These are phyloP conservation scores for Prionace glauca DNA, from an alignment of 2,797 vertebrate species.

Conservation along the genomic window DNA sequence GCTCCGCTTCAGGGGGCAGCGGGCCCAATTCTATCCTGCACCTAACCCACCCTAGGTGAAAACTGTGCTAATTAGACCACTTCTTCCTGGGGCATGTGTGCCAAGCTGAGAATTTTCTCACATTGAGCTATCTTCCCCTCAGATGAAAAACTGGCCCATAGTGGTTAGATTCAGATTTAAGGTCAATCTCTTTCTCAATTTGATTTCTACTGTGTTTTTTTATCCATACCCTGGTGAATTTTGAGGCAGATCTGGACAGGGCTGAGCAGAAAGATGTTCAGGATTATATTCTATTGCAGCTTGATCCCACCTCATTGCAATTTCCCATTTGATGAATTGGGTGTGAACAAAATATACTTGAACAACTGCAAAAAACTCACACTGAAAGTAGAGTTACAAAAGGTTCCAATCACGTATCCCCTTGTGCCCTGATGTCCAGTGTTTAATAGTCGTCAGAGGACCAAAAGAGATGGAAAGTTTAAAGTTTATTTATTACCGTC, in stretches of 20 bases:
- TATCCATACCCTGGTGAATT: neutral
- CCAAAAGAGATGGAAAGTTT: neutral
- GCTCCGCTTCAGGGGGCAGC: too few species aligned
- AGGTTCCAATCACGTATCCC: neutral
- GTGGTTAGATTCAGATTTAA: too few species aligned
- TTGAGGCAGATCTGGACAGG: neutral
- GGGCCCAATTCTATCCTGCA: too few species aligned
- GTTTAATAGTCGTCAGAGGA: neutral
- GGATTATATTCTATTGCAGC: neutral
- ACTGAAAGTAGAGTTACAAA: neutral
- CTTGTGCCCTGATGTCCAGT: neutral
- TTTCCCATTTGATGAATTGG: neutral
- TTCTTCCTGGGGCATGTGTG: too few species aligned
- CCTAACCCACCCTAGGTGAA: too few species aligned
- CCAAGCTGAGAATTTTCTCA: too few species aligned
- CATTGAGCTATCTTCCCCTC: too few species aligned
- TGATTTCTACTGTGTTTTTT: too few species aligned
- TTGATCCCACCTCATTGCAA: neutral
- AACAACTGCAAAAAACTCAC: neutral
- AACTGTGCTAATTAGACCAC: too few species aligned
- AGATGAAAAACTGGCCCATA: too few species aligned
- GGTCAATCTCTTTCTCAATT: too few species aligned
- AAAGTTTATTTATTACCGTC: too few species aligned
- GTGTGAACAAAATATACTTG: neutral
- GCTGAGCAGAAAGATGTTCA: neutral